Conservation (phyloP, 2,113 vertebrate species). For the Rattus norvegicus region DNA sequence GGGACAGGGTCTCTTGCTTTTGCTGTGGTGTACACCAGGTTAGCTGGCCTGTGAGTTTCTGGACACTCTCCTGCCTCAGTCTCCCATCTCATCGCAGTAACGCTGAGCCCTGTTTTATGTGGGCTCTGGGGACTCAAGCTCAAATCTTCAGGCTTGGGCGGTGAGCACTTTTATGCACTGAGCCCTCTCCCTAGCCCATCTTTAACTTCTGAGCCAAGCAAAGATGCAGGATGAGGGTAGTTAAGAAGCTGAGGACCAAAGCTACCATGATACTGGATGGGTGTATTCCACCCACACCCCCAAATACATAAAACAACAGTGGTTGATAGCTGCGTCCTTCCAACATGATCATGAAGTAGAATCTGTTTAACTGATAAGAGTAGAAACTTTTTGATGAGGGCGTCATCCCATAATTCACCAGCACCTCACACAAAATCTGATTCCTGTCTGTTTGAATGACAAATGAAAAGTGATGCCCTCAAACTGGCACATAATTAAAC, state of each 20-base stretch:
- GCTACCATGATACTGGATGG: not conserved
- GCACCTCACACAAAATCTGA: not conserved
- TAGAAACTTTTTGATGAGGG: not conserved
- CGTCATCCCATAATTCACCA: not conserved
- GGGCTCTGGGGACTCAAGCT: not conserved
- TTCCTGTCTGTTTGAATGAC: not conserved
- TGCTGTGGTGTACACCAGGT: not conserved
- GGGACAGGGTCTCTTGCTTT: not conserved
- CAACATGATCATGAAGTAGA: not conserved
- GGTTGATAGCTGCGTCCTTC: not conserved
- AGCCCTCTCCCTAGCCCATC: not conserved
- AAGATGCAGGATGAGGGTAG: not conserved
- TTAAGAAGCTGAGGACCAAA: not conserved
- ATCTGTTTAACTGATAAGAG: not conserved
- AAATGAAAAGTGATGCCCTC: not conserved
- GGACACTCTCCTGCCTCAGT: not conserved
- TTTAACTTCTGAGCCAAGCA: conserved; percentile 5
- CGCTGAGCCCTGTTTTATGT: no score
- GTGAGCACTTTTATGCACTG: no score
- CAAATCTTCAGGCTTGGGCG: not conserved
- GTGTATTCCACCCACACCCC: not conserved
- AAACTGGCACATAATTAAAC: not conserved
- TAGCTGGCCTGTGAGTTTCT: not conserved
- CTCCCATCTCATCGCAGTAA: not conserved
- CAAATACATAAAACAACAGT: not conserved